phyloP scores from a whole-genome alignment of 2,888 invertebrate genomes.

The Drosophila rubida region DNA sequence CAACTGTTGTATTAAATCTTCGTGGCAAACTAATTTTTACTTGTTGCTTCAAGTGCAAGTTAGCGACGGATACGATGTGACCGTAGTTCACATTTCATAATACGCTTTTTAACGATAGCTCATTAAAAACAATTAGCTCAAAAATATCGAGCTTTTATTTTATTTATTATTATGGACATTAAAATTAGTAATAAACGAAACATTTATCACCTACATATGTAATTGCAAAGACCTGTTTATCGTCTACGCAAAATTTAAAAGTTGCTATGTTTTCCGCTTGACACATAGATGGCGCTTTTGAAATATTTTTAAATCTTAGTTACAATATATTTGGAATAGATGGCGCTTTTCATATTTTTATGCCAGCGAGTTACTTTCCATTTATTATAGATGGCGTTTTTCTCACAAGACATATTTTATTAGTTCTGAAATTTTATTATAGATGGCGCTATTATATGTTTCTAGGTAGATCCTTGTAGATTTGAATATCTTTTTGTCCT shows the following conservation, averaged over 20 bases:
- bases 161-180: no score
- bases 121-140: background rate
- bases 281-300: slow-evolving; percentile 25
- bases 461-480: no score
- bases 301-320: background rate
- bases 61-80: slow-evolving; percentile 1
- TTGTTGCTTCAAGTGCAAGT: slow-evolving; percentile 51
- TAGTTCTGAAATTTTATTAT: no score
- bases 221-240: no score
- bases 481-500: no score
- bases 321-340: background rate
- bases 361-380: background rate
- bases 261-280: no score
- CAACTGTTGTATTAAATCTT: slow-evolving; percentile 28
- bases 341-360: background rate
- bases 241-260: no score
- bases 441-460: no score
- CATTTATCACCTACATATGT: no score
- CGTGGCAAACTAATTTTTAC: slow-evolving; percentile 30
- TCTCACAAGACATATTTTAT: no score
- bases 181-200: no score
- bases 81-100: background rate
- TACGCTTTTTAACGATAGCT: background rate
- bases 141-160: no score
- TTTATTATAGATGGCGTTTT: background rate